These are phyloP conservation scores for Drosophila hamatofila DNA, from an alignment of 2,888 invertebrate genomes.

Conservation along the genomic window DNA sequence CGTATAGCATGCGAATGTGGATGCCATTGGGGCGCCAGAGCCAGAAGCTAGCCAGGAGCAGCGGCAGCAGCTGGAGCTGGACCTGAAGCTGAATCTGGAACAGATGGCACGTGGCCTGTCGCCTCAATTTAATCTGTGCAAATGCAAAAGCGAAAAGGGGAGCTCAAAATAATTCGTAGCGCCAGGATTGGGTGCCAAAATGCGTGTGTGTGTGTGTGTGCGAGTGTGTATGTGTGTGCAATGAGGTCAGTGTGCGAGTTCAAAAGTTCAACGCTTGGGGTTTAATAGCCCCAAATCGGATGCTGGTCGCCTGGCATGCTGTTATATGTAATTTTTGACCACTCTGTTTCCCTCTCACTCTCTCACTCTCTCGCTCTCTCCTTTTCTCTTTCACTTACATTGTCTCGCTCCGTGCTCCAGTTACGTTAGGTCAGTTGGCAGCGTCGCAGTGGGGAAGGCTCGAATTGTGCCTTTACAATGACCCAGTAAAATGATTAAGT, in stretches of 20 bases:
- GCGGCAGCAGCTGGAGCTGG: background rate
- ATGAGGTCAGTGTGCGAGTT: slow-evolving; percentile 74
- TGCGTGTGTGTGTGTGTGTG: slow-evolving; percentile 15
- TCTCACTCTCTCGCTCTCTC: background rate
- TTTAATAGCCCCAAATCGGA: slow-evolving; percentile 59
- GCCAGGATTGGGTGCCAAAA: slow-evolving; percentile 8
- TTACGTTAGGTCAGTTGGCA: slow-evolving; percentile 48
- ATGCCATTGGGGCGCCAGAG: slow-evolving; percentile 21
- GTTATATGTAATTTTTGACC: slow-evolving; percentile 2
- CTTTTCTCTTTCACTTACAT: background rate
- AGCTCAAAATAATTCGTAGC: slow-evolving; percentile 61
- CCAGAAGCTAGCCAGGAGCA: background rate
- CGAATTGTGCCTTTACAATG: slow-evolving; percentile 46
- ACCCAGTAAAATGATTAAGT: slow-evolving; percentile 75
- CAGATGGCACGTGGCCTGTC: slow-evolving; percentile 42
- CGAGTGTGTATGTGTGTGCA: slow-evolving; percentile 32
- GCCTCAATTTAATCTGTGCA: slow-evolving; percentile 68
- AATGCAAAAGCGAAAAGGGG: slow-evolving; percentile 50
- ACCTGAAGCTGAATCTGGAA: background rate
- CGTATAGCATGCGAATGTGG: slow-evolving; percentile 20
- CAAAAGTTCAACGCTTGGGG: slow-evolving; percentile 72
- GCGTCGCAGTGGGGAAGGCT: slow-evolving; percentile 24
- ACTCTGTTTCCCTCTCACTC: background rate
- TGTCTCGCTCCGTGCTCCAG: slow-evolving; percentile 1
- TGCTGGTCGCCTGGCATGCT: slow-evolving; percentile 20